Evolutionary conservation across 2,888 invertebrate species (phyloP), one percentile per base, ranked within the genome.

Genomic region (Yponomeuta evonymella): DNA sequence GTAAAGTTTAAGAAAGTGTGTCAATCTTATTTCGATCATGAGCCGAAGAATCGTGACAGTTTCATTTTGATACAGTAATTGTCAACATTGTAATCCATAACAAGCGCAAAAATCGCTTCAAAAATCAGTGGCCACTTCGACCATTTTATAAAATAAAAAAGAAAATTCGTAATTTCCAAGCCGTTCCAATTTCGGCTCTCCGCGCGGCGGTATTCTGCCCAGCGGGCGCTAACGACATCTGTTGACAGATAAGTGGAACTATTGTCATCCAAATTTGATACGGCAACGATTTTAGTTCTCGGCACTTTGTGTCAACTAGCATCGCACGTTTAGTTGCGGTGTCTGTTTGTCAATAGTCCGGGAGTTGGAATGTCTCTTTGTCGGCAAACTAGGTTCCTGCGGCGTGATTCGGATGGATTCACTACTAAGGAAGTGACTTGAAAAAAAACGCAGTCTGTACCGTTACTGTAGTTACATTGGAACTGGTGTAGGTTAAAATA

Each of bases 221-320:
- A 89, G 90, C 90, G 82, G 87, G 89, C 80, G 83, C 85, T 89
- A 91, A 90, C 90, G 90, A 90, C 90, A 90, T 91, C 90, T 91
- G 82, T 87, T 81, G 78, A 83, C 79, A 82, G 80, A 86, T 90
- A 90, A 91, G 85, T 89, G 81, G 88, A 87, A 90, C 85, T 83
- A 85, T 92, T 90, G 89, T 90, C 72, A 74, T 15, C 51, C 12
- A 5, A 78, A 91, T 92, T 91, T 81, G 91, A 79, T 81, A 82
- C 89, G 87, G 87, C 80, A 77, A 76, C 77, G 77, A 77, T 83
- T 82, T 81, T 79, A 75, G 75, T 74, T 76, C 76, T 83, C 88
- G 88, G 87, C 84, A 76, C 79, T 80, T 58, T 85, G 83, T 86
- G 84, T 88, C 87, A 84, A 86, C 83, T 81, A 82, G 83, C 77